Percentiles rank a stretch among this genome's conserved stretches.
These are phyloP conservation scores for Habrosyne pyritoides DNA, from an alignment of 2,888 invertebrate genomes.

Conservation along the genomic window DNA sequence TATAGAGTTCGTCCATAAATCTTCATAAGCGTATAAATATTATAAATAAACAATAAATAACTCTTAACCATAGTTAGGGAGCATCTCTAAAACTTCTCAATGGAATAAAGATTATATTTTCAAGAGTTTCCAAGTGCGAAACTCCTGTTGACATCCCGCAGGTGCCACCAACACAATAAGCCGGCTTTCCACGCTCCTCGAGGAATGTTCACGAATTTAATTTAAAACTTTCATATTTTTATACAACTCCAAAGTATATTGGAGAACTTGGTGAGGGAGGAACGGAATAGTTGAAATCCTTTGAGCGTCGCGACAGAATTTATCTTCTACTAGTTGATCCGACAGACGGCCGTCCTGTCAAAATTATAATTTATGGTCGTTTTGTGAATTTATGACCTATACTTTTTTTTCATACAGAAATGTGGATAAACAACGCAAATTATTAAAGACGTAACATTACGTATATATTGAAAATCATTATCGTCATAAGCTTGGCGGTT, in stretches of 20 bases:
- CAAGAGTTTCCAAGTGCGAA: constrained; percentile 19
- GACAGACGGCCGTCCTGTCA: too few species aligned
- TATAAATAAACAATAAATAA: too few species aligned
- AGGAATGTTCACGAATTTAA: constrained; percentile 50
- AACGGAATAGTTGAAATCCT: constrained; percentile 13
- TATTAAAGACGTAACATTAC: too few species aligned
- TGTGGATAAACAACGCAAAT: too few species aligned
- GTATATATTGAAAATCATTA: too few species aligned
- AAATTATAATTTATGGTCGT: too few species aligned
- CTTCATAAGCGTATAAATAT: too few species aligned
- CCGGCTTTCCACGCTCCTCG: constrained; percentile 22
- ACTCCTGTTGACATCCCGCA: constrained; percentile 34
- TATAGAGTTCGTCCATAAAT: too few species aligned
- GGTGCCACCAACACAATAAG: constrained; percentile 47
- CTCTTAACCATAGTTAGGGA: constrained; percentile 8
- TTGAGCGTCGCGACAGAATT: constrained; percentile 10
- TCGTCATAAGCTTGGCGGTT: too few species aligned
- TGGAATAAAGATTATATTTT: constrained; percentile 26
- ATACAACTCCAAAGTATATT: constrained; percentile 39
- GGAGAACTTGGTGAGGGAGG: constrained; percentile 34
- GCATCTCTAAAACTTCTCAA: constrained; percentile 19
- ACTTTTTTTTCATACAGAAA: too few species aligned
- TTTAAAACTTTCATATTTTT: constrained; percentile 61
- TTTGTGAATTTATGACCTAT: too few species aligned
- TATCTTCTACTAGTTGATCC: constrained; percentile 19